phyloP scores from a whole-genome alignment of 2,797 vertebrate species.

The Poeciliopsis presidionis region DNA sequence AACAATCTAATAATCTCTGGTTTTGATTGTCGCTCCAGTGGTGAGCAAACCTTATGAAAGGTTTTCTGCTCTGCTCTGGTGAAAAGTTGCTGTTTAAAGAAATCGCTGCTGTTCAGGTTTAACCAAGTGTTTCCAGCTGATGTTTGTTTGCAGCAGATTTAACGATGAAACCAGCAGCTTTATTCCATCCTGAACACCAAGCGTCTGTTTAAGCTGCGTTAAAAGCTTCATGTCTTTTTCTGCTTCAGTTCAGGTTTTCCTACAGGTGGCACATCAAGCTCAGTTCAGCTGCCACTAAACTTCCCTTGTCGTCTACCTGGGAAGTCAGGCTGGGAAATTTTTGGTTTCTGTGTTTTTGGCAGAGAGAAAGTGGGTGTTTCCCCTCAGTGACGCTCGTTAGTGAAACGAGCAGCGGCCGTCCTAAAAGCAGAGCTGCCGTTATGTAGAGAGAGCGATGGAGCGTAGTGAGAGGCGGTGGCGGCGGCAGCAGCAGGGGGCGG shows the following conservation, averaged over 20 bases:
- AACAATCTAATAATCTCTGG: no score
- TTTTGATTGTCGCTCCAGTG: no score
- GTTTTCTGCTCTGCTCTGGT: no score
- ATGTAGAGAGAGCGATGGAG: slow-evolving; percentile 62
- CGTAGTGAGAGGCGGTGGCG: slow-evolving; percentile 27
- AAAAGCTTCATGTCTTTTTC: neutral
- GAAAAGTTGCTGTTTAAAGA: neutral
- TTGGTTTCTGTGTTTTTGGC: slow-evolving; percentile 23
- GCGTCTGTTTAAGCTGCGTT: neutral
- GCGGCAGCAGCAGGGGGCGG: neutral
- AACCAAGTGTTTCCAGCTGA: neutral
- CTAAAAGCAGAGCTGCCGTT: slow-evolving; percentile 54
- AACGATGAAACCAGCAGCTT: neutral
- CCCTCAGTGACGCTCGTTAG: slow-evolving; percentile 42
- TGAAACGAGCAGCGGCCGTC: slow-evolving; percentile 51
- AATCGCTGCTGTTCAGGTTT: neutral
- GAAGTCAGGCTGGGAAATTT: slow-evolving; percentile 33
- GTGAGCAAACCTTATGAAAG: no score
- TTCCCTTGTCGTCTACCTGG: slow-evolving; percentile 20
- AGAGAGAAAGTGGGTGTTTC: slow-evolving; percentile 11
- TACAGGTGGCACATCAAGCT: slow-evolving; percentile 36
- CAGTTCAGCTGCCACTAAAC: slow-evolving; percentile 40
- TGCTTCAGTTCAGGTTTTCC: slow-evolving; percentile 16
- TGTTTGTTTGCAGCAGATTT: neutral
- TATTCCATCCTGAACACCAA: neutral